Base-by-base conservation (phyloP, 37 sponge, comb jelly and placozoan species). In the Mnemiopsis leidyi region DNA sequence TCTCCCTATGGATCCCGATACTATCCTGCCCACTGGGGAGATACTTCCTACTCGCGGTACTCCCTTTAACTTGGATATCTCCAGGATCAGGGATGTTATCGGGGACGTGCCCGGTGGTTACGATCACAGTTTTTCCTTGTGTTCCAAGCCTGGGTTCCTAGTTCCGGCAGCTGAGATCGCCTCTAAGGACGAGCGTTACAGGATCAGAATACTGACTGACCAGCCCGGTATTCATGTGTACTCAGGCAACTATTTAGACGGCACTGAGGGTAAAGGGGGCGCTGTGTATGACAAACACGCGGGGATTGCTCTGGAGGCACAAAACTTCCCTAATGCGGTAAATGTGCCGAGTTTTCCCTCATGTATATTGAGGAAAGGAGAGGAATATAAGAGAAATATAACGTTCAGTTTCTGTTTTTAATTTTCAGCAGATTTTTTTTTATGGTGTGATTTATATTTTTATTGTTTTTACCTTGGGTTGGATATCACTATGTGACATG, bases 141-240 rank as follows among this genome's bases (percentile, higher is more conserved):
- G 40, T 40, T 38, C 90, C 26, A 85, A 85, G 25, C 24, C 28
- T 69, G 75, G 93, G 5, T 73, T 68, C 24, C 16, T 92, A 24
- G 75, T 71, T 92, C 76, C 73, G n/a, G 93, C 93, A 30, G 93
- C 93, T 24, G 90, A 85, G 35, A 85, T 85, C 9, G 90, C 32
- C 32, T 40, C 61, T 39, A 40, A 39, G 1, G 61, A 38, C 3
- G 26, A 37, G 2, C 26, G 33, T 16, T 77, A 77, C 79, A 73
- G 38, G 7, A 9, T 97, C 69, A 90, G 75, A 35, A 93, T 97
- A 25, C 93, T 83, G 92, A 94, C 98, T 18, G 93, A 97, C 73
- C 97, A 97, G 94, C 95, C 96, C 26, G 97, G 96, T 30, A 95
- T 97, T 1, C 97, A 96, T 82, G 92, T 98, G 83, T 98, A 98